phyloP scores from a whole-genome alignment of 2,888 invertebrate species.

The Archips crataeganus region DNA sequence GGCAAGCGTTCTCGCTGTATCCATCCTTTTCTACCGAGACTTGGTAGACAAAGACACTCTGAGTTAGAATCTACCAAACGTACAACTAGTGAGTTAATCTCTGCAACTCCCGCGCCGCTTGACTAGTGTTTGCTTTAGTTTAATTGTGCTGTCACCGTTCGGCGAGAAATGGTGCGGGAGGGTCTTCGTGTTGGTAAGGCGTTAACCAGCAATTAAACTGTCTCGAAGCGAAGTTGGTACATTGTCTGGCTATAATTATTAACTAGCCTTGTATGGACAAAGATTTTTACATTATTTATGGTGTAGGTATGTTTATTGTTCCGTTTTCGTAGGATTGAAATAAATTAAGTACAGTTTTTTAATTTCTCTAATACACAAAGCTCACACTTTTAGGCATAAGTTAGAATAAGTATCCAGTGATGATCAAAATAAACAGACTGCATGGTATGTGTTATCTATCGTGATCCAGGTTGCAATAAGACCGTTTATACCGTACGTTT shows the following conservation, averaged over 20 bases:
- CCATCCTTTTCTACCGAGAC: background rate
- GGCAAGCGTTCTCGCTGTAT: background rate
- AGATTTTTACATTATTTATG: background rate
- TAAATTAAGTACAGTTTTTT: too few relatives aligned
- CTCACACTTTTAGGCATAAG: too few relatives aligned
- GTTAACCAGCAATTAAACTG: conserved; percentile 10
- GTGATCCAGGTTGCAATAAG: too few relatives aligned
- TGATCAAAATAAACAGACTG: too few relatives aligned
- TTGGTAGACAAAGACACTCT: background rate
- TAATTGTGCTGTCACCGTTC: conserved; percentile 28
- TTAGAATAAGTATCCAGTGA: too few relatives aligned
- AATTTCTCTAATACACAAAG: too few relatives aligned
- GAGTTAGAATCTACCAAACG: background rate
- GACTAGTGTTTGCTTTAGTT: conserved; percentile 39
- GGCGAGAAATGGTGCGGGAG: conserved; percentile 24
- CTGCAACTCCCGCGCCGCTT: conserved; percentile 28
- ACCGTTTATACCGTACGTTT: too few relatives aligned
- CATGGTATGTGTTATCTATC: too few relatives aligned
- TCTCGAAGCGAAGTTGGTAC: background rate
- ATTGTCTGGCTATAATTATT: background rate
- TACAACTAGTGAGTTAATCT: conserved; percentile 11
- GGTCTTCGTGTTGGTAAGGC: conserved; percentile 12
- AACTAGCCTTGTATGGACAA: background rate
- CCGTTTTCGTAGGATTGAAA: background rate
- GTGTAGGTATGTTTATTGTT: background rate